Conservation (phyloP, 1,140 invertebrate genomes). For the Stratiolaelaps scimitus region DNA sequence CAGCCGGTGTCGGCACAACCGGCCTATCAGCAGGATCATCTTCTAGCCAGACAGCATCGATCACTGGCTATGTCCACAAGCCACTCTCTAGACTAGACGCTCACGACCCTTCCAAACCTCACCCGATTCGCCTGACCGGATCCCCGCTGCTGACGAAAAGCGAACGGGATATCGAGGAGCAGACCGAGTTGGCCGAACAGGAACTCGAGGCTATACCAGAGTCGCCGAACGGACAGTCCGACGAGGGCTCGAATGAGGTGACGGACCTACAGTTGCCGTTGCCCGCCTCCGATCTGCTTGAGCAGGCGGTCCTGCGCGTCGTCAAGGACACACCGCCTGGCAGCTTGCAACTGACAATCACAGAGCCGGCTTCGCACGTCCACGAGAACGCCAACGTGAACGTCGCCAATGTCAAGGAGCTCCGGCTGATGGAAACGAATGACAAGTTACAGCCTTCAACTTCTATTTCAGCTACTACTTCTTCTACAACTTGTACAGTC, state of each 20-base stretch:
- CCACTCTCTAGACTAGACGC: slow-evolving; percentile 28
- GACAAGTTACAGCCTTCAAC: no score
- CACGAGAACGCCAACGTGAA: slow-evolving; percentile 11
- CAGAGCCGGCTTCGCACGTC: slow-evolving; percentile 14
- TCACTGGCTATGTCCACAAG: slow-evolving; percentile 15
- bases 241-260: slow-evolving; percentile 55
- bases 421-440: no score
- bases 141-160: not conserved
- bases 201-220: slow-evolving; percentile 74
- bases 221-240: slow-evolving; percentile 57
- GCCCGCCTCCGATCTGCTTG: not conserved
- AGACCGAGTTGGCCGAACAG: slow-evolving; percentile 52
- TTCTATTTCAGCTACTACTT: no score
- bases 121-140: slow-evolving; percentile 12
- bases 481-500: no score
- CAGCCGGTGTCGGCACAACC: no score
- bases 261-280: slow-evolving; percentile 39
- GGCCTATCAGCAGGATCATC: no score
- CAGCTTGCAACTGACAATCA: slow-evolving; percentile 15
- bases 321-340: slow-evolving; percentile 27
- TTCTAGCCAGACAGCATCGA: not conserved
- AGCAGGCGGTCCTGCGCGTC: slow-evolving; percentile 16
- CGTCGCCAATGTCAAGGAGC: no score
- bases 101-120: slow-evolving; percentile 29
- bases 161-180: slow-evolving; percentile 22